Evolutionary conservation across 64 coral and sea anemone species (phyloP), one percentile per base, ranked within the genome.

Genomic region (Montipora efflorescens): DNA sequence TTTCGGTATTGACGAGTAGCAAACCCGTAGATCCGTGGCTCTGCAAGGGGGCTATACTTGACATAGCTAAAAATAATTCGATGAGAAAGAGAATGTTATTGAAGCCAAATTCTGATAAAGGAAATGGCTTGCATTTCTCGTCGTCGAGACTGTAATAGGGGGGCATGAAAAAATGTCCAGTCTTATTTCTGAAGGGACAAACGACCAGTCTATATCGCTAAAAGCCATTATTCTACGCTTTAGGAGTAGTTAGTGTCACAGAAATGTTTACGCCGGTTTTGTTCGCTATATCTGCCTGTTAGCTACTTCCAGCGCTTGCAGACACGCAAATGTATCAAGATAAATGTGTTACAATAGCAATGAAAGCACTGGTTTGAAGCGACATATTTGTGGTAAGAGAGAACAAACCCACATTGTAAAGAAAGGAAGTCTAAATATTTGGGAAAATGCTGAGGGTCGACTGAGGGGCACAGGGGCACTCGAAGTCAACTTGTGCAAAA

Each of bases 301-400:
- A 46, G 62, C 47, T 70, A 68, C 43, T 72, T 47, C 15, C 44
- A 86, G 43, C 8, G 66, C 44, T 22, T 50, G 4, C 5, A 86
- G 82, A 51, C 44, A 49, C 82, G 46, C 45, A 45, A 86, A 86
- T 71, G 11, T 71, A 50, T 67, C 16, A 69, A 18, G 45, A 49
- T 86, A 71, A 9, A 67, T 10, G 36, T 67, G 43, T 70, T 48
- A 48, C 45, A 86, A 51, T 72, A 22, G 68, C 45, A 71, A 86
- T 71, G 66, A 70, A 86, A 49, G 12, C 45, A 7, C 3, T 36
- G 43, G 36, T 71, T 70, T 49, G 18, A 47, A 47, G 18, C 66
- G 2, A 46, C 82, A 86, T 86, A 86, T 71, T 72, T 86, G 66
- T 71, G 82, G 82, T 86, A 9, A 86, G n/a, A 25, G 71, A 19